Conservation (phyloP, 1,140 invertebrate genomes). For the Drosophila yakuba region DNA sequence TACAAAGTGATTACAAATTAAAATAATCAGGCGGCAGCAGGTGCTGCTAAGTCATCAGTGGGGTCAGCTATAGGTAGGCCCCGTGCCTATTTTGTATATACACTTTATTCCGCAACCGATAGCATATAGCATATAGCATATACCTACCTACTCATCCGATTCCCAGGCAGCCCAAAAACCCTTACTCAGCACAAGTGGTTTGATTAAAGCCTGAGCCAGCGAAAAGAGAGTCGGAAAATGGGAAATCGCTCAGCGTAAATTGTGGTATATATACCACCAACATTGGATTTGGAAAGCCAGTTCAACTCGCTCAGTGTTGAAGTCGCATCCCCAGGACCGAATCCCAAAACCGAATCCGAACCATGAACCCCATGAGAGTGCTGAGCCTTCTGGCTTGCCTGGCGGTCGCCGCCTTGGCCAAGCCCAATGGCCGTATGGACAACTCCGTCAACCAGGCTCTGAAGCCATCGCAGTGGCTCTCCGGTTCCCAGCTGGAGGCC, state of each 20-base stretch:
- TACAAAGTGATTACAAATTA: constrained; percentile 27
- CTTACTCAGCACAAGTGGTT: constrained; percentile 26
- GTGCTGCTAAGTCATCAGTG: constrained; percentile 34
- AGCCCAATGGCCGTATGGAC: constrained; percentile 47
- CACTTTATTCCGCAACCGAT: not conserved
- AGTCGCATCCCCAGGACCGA: constrained; percentile 23
- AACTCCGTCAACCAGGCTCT: constrained; percentile 56
- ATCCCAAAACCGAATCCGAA: constrained; percentile 14
- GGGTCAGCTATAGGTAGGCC: constrained; percentile 9
- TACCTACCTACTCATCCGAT: not conserved
- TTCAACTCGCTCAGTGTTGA: constrained; percentile 65
- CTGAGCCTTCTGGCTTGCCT: constrained; percentile 66
- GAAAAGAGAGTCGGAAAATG: constrained; percentile 19
- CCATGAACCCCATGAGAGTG: constrained; percentile 70
- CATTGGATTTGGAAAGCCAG: constrained; percentile 16
- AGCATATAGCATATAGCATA: too few species aligned
- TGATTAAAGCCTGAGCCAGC: constrained; percentile 27
- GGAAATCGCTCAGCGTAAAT: not conserved
- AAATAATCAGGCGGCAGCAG: constrained; percentile 19
- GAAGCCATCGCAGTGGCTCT: constrained; percentile 71
- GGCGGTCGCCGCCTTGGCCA: constrained; percentile 54
- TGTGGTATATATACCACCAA: constrained; percentile 37
- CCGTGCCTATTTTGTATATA: not conserved
- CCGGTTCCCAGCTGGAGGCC: constrained; percentile 48
- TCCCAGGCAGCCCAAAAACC: constrained; percentile 12